A percentile compares a stretch with the other conserved stretches of the same genome.
Conservation (phyloP, 1,140 invertebrate genomes). For the Danaus plexippus region DNA sequence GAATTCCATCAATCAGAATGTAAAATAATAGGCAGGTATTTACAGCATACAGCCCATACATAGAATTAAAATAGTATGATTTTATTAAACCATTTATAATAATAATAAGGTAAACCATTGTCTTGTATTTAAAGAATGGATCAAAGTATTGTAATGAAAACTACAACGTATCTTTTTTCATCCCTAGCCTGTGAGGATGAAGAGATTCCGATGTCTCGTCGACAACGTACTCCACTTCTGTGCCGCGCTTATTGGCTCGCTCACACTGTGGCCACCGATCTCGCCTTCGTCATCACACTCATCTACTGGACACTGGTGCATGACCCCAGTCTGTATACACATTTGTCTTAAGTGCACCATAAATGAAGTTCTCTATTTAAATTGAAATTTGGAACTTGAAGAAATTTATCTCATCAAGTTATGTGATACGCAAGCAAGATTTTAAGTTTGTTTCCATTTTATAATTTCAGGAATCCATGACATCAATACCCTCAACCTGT, state of each 20-base stretch:
- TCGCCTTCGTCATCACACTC: slow-evolving; percentile 76
- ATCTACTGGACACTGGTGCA: slow-evolving; percentile 78
- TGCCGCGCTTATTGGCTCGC: slow-evolving; percentile 75
- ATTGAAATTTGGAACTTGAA: no score
- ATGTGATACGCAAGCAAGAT: no score
- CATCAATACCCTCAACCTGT: slow-evolving; percentile 77
- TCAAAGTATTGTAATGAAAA: no score
- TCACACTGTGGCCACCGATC: slow-evolving; percentile 73
- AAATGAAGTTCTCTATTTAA: no score
- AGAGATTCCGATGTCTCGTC: slow-evolving; percentile 37
- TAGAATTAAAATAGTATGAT: slow-evolving; percentile 2
- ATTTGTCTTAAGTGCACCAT: no score
- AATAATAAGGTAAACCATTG: neutral
- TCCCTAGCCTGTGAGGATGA: slow-evolving; percentile 51
- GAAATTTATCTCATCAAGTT: no score
- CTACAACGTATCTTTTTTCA: neutral
- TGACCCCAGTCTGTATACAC: slow-evolving; percentile 69
- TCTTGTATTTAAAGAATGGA: neutral
- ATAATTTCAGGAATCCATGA: slow-evolving; percentile 63
- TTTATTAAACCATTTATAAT: no score
- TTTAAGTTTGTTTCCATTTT: slow-evolving; percentile 5
- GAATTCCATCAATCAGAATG: no score
- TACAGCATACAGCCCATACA: no score
- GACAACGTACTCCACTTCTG: slow-evolving; percentile 45
- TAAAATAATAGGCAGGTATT: neutral